These are phyloP conservation scores for Drosophila fungiperda DNA, from an alignment of 2,888 invertebrate species.

Conservation along the genomic window DNA sequence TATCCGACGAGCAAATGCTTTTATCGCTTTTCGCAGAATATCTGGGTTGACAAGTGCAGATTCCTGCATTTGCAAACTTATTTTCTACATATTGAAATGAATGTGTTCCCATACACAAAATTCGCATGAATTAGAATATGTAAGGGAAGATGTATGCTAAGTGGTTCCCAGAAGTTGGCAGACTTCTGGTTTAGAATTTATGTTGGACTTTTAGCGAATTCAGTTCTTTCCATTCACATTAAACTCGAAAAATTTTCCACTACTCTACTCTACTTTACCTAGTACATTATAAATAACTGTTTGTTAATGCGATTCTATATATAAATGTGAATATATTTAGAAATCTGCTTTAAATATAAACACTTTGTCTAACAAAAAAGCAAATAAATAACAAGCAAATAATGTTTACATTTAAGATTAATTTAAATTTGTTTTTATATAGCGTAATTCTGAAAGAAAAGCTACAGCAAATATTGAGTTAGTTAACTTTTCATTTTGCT, in stretches of 20 bases:
- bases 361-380: conserved; percentile 2
- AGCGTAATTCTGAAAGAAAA: conserved; percentile 18
- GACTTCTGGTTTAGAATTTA: background rate
- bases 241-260: background rate
- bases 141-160: conserved; percentile 3
- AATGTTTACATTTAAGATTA: conserved; percentile 9
- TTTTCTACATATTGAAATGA: conserved; percentile 22
- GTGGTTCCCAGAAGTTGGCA: conserved; percentile 26
- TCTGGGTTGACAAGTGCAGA: conserved; percentile 41
- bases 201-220: background rate
- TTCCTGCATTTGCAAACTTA: conserved; percentile 50
- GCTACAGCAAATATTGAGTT: background rate
- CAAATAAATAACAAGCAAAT: conserved; percentile 27
- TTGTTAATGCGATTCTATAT: background rate
- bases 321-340: conserved; percentile 14
- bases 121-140: conserved; percentile 6
- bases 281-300: background rate
- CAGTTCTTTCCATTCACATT: too few species aligned
- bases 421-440: conserved; percentile 16
- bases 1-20: conserved; percentile 35
- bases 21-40: conserved; percentile 54
- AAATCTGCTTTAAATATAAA: conserved; percentile 14
- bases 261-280: background rate
- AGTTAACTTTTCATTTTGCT: conserved; percentile 11
- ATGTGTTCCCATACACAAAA: conserved; percentile 7